Percentiles rank a stretch among this genome's conserved stretches.
These are phyloP conservation scores for Strongylocentrotus purpuratus DNA, from an alignment of 35 echinoderm and acorn worm species.

Conservation along the genomic window DNA sequence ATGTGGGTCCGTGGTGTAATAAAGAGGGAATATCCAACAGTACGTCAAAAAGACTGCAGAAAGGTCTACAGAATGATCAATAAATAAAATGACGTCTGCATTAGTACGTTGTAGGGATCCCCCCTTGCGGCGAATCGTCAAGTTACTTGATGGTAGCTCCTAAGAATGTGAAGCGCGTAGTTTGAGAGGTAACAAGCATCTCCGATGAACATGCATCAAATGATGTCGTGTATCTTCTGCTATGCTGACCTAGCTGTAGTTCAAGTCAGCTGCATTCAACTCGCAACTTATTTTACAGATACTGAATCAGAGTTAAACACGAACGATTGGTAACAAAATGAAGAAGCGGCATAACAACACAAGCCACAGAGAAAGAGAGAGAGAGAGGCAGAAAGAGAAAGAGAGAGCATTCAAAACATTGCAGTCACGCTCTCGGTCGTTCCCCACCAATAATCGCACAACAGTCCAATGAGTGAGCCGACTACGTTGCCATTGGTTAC, in stretches of 20 bases:
- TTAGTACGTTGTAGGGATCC: background rate
- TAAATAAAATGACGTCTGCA: slow-evolving; percentile 12
- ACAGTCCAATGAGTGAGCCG: slow-evolving; percentile 42
- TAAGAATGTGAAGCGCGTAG: slow-evolving; percentile 9
- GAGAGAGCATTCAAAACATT: slow-evolving; percentile 24
- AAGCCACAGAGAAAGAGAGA: background rate
- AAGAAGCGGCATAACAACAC: slow-evolving; percentile 34
- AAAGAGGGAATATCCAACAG: background rate
- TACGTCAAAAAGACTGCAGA: background rate
- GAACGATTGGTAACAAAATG: slow-evolving; percentile 1
- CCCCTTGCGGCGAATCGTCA: background rate
- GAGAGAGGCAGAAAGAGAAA: background rate
- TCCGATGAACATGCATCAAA: background rate
- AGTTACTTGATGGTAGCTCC: slow-evolving; percentile 15
- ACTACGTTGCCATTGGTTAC: slow-evolving; percentile 40
- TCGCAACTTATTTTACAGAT: background rate
- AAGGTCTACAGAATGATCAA: background rate
- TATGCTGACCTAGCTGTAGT: background rate
- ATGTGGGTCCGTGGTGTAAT: background rate
- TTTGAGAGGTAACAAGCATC: background rate
- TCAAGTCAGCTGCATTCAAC: background rate
- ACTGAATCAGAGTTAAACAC: slow-evolving; percentile 1
- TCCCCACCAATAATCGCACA: slow-evolving; percentile 30
- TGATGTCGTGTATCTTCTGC: background rate
- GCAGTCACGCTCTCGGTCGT: slow-evolving; percentile 38